phyloP scores from a whole-genome alignment of 2,113 vertebrate species.

The Xenopus borealis region DNA sequence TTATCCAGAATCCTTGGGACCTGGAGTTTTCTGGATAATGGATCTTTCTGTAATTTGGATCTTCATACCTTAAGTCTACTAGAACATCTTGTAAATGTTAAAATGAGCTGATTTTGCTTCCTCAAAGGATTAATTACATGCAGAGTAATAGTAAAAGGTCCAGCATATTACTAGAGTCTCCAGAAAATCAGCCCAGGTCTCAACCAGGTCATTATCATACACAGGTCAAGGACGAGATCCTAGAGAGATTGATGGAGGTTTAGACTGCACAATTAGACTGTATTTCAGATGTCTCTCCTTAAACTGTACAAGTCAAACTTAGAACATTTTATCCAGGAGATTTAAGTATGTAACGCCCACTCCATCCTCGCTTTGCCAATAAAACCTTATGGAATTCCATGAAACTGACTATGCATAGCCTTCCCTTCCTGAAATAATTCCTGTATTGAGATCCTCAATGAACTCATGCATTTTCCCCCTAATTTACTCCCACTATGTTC shows the following conservation, averaged over 20 bases:
- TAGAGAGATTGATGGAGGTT: neutral
- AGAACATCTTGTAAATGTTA: too few species aligned
- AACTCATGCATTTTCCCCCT: constrained; percentile 56
- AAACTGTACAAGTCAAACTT: neutral
- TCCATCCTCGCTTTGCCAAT: constrained; percentile 50
- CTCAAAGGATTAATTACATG: too few species aligned
- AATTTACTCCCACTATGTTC: constrained; percentile 56
- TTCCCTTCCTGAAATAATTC: constrained; percentile 59
- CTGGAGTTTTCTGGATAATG: too few species aligned
- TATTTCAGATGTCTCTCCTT: neutral
- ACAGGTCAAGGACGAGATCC: neutral
- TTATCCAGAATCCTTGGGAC: too few species aligned
- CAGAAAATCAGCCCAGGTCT: too few species aligned
- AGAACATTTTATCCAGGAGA: constrained; percentile 1
- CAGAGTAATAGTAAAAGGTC: too few species aligned
- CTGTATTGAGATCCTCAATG: constrained; percentile 64
- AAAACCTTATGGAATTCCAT: constrained; percentile 63
- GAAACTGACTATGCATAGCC: constrained; percentile 60
- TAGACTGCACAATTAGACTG: neutral
- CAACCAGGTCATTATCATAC: too few species aligned
- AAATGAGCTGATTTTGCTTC: too few species aligned
- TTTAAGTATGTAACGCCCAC: constrained; percentile 46
- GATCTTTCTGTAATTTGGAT: too few species aligned
- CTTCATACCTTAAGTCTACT: too few species aligned
- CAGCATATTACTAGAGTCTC: too few species aligned